A percentile compares a stretch with the other conserved stretches of the same genome.
Conservation (phyloP, 2,113 vertebrate genomes). For the Empidonax traillii region DNA sequence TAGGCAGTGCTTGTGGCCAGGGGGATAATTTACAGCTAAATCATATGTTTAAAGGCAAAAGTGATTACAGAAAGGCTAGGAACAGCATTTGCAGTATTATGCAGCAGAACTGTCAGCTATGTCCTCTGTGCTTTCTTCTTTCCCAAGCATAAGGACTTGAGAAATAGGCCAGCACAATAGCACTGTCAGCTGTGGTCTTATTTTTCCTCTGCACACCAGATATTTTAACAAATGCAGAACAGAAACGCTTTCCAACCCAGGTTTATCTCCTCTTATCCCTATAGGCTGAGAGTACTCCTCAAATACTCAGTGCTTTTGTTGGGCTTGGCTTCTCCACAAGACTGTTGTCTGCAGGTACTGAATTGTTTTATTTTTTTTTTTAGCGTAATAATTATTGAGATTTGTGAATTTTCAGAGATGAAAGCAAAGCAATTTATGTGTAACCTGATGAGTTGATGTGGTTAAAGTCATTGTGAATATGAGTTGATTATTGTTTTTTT, state of each 20-base stretch:
- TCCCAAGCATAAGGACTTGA: conserved; percentile 23
- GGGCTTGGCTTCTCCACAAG: background rate
- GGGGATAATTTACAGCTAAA: conserved; percentile 69
- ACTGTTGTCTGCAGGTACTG: background rate
- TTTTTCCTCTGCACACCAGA: background rate
- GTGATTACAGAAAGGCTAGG: conserved; percentile 60
- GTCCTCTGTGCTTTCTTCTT: conserved; percentile 37
- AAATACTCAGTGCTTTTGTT: background rate
- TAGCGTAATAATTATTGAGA: background rate
- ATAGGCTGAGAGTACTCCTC: background rate
- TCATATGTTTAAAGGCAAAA: conserved; percentile 70
- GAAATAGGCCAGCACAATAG: background rate
- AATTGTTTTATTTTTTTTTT: background rate
- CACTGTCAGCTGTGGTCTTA: background rate
- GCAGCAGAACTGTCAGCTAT: conserved; percentile 6
- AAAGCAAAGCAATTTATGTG: background rate
- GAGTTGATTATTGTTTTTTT: background rate
- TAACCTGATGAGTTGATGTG: background rate
- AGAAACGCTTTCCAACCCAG: background rate
- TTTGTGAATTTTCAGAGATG: background rate
- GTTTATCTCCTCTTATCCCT: background rate
- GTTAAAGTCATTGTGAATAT: background rate
- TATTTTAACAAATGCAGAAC: background rate
- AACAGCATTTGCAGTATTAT: conserved; percentile 13
- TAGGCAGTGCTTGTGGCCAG: conserved; percentile 53